Conservation (phyloP, 2,113 vertebrate genomes). For the Cnemophilus loriae region DNA sequence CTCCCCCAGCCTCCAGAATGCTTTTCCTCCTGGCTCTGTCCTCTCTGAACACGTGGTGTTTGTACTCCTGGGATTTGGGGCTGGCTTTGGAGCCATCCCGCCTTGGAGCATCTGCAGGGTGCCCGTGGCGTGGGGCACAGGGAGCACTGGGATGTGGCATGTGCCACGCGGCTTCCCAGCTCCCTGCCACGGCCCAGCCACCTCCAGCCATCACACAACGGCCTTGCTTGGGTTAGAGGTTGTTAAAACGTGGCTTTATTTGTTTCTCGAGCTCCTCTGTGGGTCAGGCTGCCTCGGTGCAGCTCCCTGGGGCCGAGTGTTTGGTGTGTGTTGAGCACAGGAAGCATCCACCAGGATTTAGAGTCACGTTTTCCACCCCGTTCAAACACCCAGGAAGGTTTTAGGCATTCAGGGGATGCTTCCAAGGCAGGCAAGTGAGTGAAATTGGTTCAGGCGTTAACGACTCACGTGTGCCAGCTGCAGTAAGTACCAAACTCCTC, state of each 20-base stretch:
- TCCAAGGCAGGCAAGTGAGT: background rate
- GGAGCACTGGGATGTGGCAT: background rate
- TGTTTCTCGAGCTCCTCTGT: background rate
- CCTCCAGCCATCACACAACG: background rate
- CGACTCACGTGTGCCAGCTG: background rate
- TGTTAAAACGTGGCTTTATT: background rate
- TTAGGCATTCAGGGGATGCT: background rate
- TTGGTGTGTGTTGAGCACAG: background rate
- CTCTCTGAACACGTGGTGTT: background rate
- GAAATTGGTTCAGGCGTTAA: background rate
- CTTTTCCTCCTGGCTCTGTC: background rate
- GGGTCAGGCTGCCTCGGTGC: background rate
- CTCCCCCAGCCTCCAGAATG: background rate
- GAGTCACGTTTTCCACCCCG: fast-evolving
- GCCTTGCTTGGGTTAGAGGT: background rate
- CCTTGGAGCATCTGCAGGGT: fast-evolving
- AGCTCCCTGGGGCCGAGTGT: background rate
- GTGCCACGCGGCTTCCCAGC: fast-evolving
- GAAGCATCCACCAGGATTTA: background rate
- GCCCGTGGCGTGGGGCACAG: fast-evolving
- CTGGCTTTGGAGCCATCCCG: background rate
- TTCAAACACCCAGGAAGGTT: background rate
- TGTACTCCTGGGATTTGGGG: background rate
- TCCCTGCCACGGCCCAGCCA: background rate
- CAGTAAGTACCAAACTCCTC: background rate